These are phyloP conservation scores for Oopsacas minuta DNA, from an alignment of 37 sponge, comb jelly and placozoan species.

Conservation along the genomic window DNA sequence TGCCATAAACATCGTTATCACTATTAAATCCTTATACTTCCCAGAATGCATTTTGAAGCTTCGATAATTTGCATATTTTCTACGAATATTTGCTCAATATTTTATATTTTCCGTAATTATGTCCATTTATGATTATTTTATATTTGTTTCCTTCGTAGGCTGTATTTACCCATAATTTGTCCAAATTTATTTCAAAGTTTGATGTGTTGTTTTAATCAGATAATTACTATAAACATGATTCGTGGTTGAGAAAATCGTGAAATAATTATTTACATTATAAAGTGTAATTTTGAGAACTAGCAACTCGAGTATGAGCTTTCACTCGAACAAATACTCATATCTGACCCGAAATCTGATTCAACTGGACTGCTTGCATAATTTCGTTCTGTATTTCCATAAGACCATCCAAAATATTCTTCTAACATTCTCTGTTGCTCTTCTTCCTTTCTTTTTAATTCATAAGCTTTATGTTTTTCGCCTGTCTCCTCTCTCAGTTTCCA, in stretches of 20 bases:
- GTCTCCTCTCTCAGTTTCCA: neutral
- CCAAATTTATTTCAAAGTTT: too few relatives aligned
- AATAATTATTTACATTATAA: neutral
- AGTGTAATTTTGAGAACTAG: neutral
- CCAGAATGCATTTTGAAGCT: too few relatives aligned
- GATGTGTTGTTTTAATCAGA: neutral
- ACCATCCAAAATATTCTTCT: neutral
- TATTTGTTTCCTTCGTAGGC: too few relatives aligned
- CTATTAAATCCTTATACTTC: too few relatives aligned
- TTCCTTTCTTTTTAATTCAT: neutral
- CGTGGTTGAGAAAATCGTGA: neutral
- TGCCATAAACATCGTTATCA: too few relatives aligned
- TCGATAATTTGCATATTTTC: too few relatives aligned
- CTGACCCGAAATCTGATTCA: neutral
- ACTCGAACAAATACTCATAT: neutral
- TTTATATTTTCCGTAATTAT: too few relatives aligned
- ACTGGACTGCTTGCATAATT: neutral
- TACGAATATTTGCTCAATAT: too few relatives aligned
- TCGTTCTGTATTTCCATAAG: neutral
- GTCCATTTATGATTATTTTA: too few relatives aligned
- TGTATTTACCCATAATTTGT: too few relatives aligned
- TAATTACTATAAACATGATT: neutral
- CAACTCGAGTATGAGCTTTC: neutral
- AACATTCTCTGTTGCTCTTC: neutral
- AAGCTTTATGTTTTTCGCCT: neutral